Evolutionary conservation across 37 sponge, comb jelly and placozoan genomes (phyloP), one percentile per base, ranked within the genome.

Genomic region (Crambe crambe): DNA sequence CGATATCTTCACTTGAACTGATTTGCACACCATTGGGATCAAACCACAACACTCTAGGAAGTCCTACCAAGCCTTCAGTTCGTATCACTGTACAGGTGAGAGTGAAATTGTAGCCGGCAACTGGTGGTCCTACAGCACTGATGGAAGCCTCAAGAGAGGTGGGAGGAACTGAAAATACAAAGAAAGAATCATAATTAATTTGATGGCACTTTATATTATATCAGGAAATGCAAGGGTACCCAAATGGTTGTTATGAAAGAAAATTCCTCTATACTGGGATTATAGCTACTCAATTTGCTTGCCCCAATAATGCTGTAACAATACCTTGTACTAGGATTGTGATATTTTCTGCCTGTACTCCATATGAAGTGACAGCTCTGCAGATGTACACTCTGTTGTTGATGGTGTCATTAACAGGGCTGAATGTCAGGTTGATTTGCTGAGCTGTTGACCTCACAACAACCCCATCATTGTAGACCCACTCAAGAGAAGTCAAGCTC

Each of bases 301-400:
- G 6, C 15, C 6, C 6, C 6, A 8, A 29, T 29, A 61, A 61
- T 29, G 30, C 25, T 23, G 6, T 20, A 20, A 25, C 21, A 25
- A 36, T 68, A 68, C 69, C 69, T 68, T 68, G 69, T 31, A 68
- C 69, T 37, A 20, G 36, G 69, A 68, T 29, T 5, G 69, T 35
- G 4, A 68, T 36, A 35, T 4, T 68, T 36, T 68, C 12, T 2
- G 3, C 69, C 20, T 68, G 69, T 68, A 34, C 18, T 35, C 69
- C 69, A 68, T 68, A 68, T 6, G 20, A 36, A 9, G 69, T 68
- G 6, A 36, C 31, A 35, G 31, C 69, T 36, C 69, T 68, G 38
- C 69, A 68, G 9, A 37, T 68, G 20, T 36, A 68, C 69, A 31
- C 37, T 9, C 37, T 35, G 18, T 36, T 36, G 39, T 68, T 25